Conservation (phyloP, 2,797 vertebrate genomes). For the Mus spretus region DNA sequence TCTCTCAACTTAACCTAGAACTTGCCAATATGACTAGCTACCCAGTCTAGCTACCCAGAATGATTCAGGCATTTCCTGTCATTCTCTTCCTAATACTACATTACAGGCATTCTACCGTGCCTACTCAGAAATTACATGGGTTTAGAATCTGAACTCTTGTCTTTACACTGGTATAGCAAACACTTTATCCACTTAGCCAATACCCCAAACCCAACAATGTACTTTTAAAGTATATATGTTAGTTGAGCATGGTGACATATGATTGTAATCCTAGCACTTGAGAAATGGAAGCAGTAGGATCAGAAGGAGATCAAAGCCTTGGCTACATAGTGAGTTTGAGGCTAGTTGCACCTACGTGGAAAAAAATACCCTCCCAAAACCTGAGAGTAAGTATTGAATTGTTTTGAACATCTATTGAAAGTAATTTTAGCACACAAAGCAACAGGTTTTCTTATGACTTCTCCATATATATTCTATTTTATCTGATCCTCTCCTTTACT, state of each 20-base stretch:
- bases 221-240: neutral
- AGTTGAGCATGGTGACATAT: neutral
- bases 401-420: neutral
- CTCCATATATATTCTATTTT: neutral
- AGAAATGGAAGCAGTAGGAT: neutral
- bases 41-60: neutral
- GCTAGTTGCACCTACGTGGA: neutral
- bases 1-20: neutral
- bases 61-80: neutral
- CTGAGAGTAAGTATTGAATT: neutral
- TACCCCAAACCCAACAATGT: neutral
- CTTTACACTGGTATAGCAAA: neutral
- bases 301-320: too few species aligned
- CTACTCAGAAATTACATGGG: neutral
- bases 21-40: neutral
- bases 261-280: neutral
- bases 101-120: neutral
- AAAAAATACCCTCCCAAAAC: neutral
- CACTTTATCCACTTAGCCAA: neutral
- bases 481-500: neutral
- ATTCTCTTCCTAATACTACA: neutral
- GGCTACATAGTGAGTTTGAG: neutral
- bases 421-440: neutral
- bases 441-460: neutral
- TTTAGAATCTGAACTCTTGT: neutral